Conservation (phyloP, 1,140 invertebrate species). For the Drosophila orena region DNA sequence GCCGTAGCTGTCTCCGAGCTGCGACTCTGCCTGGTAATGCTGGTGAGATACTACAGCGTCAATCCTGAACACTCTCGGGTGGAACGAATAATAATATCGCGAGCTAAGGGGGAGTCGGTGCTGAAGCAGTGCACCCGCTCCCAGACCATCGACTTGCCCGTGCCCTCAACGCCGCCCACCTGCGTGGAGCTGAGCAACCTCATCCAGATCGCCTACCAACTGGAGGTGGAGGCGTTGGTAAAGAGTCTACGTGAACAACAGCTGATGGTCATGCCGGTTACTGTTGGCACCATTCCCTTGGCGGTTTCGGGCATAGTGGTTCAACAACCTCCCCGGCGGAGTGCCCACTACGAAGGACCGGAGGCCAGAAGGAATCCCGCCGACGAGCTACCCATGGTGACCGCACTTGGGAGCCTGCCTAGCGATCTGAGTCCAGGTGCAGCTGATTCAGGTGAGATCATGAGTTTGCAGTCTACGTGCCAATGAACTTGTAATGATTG, state of each 20-base stretch:
- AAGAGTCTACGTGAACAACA: conserved; percentile 85
- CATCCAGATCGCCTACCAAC: conserved; percentile 88
- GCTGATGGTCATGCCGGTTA: conserved; percentile 85
- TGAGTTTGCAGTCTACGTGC: conserved; percentile 6
- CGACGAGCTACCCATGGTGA: conserved; percentile 58
- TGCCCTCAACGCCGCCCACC: conserved; percentile 90
- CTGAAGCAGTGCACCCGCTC: conserved; percentile 83
- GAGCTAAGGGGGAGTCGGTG: conserved; percentile 85
- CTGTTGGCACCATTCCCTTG: conserved; percentile 87
- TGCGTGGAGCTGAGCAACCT: conserved; percentile 88
- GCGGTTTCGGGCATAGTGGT: conserved; percentile 55
- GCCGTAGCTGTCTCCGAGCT: conserved; percentile 85
- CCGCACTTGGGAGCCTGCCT: conserved; percentile 39
- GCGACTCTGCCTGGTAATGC: conserved; percentile 85
- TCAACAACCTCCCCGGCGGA: conserved; percentile 69
- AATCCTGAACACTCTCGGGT: conserved; percentile 87
- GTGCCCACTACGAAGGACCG: conserved; percentile 53
- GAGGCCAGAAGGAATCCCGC: conserved; percentile 10
- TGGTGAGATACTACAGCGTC: conserved; percentile 83
- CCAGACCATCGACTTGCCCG: conserved; percentile 84
- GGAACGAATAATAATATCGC: conserved; percentile 86
- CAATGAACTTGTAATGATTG: conserved; percentile 4
- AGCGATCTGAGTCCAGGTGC: conserved; percentile 35
- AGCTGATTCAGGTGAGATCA: conserved; percentile 55
- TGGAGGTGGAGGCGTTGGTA: conserved; percentile 86